phyloP scores from a whole-genome alignment of 2,888 invertebrate species.

The Cantharis rustica region DNA sequence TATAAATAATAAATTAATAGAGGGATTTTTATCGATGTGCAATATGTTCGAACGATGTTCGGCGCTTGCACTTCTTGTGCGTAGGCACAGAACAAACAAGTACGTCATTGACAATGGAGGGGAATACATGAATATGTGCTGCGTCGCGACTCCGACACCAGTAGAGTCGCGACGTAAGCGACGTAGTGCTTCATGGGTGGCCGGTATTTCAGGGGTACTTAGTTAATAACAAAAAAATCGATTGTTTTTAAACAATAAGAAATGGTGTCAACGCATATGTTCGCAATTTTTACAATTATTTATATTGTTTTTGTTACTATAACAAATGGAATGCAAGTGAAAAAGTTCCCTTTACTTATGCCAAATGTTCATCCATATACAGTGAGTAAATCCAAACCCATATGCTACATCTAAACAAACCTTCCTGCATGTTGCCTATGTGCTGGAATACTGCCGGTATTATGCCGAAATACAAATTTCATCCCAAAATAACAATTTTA shows the following conservation, averaged over 20 bases:
- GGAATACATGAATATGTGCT: background rate
- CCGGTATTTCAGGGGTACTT: background rate
- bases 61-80: background rate
- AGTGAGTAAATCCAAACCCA: slow-evolving; percentile 61
- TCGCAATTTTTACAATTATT: slow-evolving; percentile 40
- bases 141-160: background rate
- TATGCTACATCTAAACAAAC: background rate
- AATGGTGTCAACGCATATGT: slow-evolving; percentile 52
- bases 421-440: background rate
- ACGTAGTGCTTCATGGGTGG: background rate
- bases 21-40: background rate
- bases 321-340: slow-evolving; percentile 49
- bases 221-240: slow-evolving; percentile 21
- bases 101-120: background rate
- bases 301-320: slow-evolving; percentile 41
- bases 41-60: background rate
- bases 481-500: background rate
- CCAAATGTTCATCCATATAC: slow-evolving; percentile 79
- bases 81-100: background rate
- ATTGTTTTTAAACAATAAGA: slow-evolving; percentile 25
- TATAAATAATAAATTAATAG: background rate
- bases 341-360: slow-evolving; percentile 76
- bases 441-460: background rate
- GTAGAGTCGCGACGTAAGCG: background rate
- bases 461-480: background rate